Percentiles rank a stretch among this genome's conserved stretches.
These are phyloP conservation scores for Athene noctua DNA, from an alignment of 2,113 vertebrate genomes.

Conservation along the genomic window DNA sequence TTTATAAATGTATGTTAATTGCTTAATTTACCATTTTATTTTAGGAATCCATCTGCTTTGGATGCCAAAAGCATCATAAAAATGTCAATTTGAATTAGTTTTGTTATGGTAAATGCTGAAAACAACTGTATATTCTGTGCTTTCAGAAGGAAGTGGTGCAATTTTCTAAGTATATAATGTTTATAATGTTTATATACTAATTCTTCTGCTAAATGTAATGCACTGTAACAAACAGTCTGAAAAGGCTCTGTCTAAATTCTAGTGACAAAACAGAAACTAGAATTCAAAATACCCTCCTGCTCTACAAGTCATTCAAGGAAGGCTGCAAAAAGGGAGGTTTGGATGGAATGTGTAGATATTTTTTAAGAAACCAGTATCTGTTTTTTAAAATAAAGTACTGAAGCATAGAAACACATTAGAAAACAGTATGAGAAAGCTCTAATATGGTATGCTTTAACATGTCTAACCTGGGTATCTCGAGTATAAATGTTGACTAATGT, in stretches of 20 bases:
- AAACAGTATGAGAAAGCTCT: neutral
- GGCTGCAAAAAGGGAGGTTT: neutral
- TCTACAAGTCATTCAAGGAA: neutral
- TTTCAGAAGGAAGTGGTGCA: neutral
- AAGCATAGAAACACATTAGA: neutral
- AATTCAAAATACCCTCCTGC: neutral
- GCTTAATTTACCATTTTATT: neutral
- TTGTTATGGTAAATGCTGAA: neutral
- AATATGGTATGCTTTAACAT: neutral
- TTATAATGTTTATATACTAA: neutral
- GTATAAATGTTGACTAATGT: neutral
- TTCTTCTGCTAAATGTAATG: neutral
- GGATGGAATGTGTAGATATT: neutral
- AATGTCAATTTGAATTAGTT: neutral
- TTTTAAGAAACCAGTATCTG: neutral
- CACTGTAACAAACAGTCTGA: neutral
- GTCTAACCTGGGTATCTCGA: neutral
- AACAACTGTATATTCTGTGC: neutral
- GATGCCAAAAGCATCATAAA: neutral
- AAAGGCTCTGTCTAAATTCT: neutral
- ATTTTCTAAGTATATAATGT: neutral
- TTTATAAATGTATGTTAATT: neutral
- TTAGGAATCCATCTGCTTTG: neutral
- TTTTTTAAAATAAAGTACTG: neutral
- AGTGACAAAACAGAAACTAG: neutral